A percentile compares a stretch with the other conserved stretches of the same genome.
Evolutionary conservation across 2,113 vertebrate species (phyloP).

Genomic region (Macquaria ambigua): DNA sequence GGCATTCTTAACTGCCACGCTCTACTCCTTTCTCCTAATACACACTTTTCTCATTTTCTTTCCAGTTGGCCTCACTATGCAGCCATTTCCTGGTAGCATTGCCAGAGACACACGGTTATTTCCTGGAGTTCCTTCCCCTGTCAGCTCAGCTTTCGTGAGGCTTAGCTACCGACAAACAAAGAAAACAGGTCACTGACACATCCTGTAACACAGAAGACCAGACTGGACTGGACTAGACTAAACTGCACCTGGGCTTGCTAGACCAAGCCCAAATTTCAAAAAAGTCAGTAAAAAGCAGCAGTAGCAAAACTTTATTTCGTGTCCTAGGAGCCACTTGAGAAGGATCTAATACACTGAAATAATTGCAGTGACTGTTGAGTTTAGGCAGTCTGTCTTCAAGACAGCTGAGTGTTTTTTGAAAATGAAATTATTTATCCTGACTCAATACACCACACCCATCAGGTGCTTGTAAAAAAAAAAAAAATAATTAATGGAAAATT

Average conservation of each 20-base stretch:
- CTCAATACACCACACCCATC: conserved; percentile 16
- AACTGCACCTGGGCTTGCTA: conserved; percentile 6
- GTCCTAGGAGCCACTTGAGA: conserved; percentile 33
- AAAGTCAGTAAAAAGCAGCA: background rate
- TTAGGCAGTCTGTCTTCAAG: conserved; percentile 40
- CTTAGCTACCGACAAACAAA: conserved; percentile 41
- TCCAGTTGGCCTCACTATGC: conserved; percentile 44
- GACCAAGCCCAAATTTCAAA: background rate
- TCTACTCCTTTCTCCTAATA: background rate
- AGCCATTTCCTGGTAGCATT: conserved; percentile 61
- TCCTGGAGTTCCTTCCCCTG: conserved; percentile 67
- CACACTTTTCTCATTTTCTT: conserved; percentile 16
- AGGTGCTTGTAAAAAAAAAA: background rate
- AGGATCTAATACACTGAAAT: conserved; percentile 13
- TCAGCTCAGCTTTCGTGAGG: conserved; percentile 41
- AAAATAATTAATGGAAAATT: background rate
- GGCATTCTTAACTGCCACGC: background rate
- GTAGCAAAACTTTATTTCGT: conserved; percentile 33
- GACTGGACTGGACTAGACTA: background rate
- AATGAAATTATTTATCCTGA: conserved; percentile 15
- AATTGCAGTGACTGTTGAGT: conserved; percentile 25
- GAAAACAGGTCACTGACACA: conserved; percentile 49
- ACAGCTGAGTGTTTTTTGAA: conserved; percentile 9
- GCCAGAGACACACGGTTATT: conserved; percentile 62
- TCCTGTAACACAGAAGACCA: conserved; percentile 7